These are phyloP conservation scores for Aegotheles bennettii DNA, from an alignment of 2,113 vertebrate genomes.

Conservation along the genomic window DNA sequence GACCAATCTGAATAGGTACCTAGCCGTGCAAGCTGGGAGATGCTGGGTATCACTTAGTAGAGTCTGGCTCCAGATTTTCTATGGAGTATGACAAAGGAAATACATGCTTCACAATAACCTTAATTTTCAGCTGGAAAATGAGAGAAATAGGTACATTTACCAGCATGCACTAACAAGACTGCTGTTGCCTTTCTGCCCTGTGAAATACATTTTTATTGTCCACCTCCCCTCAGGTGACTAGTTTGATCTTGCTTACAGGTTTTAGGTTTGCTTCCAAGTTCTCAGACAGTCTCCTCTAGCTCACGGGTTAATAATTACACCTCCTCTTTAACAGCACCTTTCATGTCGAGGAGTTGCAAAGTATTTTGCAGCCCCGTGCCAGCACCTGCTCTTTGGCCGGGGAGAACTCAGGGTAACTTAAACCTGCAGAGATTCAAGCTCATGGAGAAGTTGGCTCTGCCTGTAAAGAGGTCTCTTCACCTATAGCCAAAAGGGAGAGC, in stretches of 20 bases:
- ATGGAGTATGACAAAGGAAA: neutral
- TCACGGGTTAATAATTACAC: neutral
- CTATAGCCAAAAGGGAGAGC: neutral
- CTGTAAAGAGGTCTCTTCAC: neutral
- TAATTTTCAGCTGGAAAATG: constrained; percentile 43
- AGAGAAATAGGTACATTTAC: neutral
- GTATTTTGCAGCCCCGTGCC: neutral
- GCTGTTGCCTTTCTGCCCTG: neutral
- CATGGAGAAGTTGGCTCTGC: neutral
- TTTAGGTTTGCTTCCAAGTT: constrained; percentile 40
- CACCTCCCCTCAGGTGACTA: neutral
- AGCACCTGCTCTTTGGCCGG: neutral
- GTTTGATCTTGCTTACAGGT: constrained; percentile 42
- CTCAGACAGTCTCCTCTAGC: constrained; percentile 11
- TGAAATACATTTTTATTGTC: neutral
- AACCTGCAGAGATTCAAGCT: neutral
- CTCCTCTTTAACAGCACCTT: neutral
- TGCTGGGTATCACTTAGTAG: neutral
- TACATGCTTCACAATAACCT: neutral
- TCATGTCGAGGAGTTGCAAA: neutral
- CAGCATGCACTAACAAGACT: constrained; percentile 19
- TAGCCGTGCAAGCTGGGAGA: neutral
- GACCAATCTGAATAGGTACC: neutral
- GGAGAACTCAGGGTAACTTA: neutral
- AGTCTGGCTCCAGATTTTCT: neutral